These are phyloP conservation scores for Forbesichthys papilliferus DNA, from an alignment of 2,113 vertebrate genomes.

Conservation along the genomic window DNA sequence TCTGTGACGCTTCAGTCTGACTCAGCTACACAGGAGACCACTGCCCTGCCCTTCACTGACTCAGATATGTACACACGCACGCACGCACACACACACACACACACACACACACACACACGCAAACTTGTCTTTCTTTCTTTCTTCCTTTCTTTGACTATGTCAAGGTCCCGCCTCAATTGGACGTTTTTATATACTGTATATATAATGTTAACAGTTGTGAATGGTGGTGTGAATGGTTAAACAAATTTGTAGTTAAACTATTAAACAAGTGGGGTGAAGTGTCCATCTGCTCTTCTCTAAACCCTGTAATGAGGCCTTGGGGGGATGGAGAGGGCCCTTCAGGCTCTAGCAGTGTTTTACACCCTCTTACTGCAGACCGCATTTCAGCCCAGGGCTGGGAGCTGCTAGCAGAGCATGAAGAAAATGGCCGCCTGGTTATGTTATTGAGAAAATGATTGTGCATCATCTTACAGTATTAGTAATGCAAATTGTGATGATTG, in stretches of 20 bases:
- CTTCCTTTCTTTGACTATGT: not conserved
- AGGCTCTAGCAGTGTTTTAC: constrained; percentile 54
- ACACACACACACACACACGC: constrained; percentile 7
- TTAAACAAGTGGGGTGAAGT: constrained; percentile 40
- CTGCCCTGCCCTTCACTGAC: not conserved
- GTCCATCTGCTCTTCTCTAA: constrained; percentile 41
- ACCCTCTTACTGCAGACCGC: constrained; percentile 32
- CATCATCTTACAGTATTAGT: no score
- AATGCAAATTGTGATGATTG: no score
- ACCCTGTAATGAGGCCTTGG: constrained; percentile 68
- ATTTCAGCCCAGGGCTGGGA: constrained; percentile 65
- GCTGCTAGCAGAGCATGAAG: constrained; percentile 34
- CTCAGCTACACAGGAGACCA: not conserved
- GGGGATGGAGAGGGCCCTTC: constrained; percentile 67
- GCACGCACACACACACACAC: constrained; percentile 14
- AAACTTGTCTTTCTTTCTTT: constrained; percentile 10
- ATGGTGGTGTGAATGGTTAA: constrained; percentile 29
- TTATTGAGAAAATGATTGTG: no score
- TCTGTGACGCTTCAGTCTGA: not conserved
- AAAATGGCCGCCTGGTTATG: no score
- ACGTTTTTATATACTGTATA: no score
- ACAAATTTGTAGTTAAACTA: constrained; percentile 37
- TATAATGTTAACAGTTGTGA: no score
- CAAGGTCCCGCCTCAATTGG: no score
- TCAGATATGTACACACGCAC: not conserved